Conservation (phyloP, 2,888 invertebrate species). For the Pyrocoelia pectoralis region DNA sequence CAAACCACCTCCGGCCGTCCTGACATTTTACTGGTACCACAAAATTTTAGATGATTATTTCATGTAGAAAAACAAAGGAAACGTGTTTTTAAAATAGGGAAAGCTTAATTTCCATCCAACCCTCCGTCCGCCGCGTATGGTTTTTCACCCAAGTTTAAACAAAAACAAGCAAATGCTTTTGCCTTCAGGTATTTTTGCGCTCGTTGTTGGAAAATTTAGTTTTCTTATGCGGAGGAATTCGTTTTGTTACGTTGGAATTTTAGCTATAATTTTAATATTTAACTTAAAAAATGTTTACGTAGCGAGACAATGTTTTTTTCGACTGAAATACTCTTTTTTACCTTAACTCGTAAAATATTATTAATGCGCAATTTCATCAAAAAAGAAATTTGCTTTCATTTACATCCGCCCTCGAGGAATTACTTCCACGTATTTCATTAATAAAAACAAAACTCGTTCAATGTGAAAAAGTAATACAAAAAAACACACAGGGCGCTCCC, state of each 20-base stretch:
- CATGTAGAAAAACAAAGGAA: slow-evolving; percentile 32
- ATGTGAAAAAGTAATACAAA: no score
- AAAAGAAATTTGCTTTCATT: slow-evolving; percentile 19
- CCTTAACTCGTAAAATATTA: no score
- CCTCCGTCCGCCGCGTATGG: background rate
- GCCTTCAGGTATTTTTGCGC: background rate
- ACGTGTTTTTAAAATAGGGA: slow-evolving; percentile 21
- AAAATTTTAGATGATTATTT: slow-evolving; percentile 33
- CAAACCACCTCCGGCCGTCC: slow-evolving; percentile 19
- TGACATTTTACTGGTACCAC: slow-evolving; percentile 24
- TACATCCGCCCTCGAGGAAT: slow-evolving; percentile 17
- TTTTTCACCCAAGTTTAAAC: background rate
- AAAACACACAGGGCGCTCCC: no score
- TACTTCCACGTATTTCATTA: slow-evolving; percentile 29
- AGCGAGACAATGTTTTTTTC: background rate
- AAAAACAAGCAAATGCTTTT: slow-evolving; percentile 5
- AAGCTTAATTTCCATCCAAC: slow-evolving; percentile 10
- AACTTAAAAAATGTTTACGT: background rate
- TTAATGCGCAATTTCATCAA: background rate
- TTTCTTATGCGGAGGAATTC: background rate
- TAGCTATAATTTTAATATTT: background rate
- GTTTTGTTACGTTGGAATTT: background rate
- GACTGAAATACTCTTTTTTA: no score
- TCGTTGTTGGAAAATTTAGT: slow-evolving; percentile 3
- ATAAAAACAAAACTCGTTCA: slow-evolving; percentile 30